phyloP scores from a whole-genome alignment of 1,140 invertebrate genomes.

The Cydia pomonella region DNA sequence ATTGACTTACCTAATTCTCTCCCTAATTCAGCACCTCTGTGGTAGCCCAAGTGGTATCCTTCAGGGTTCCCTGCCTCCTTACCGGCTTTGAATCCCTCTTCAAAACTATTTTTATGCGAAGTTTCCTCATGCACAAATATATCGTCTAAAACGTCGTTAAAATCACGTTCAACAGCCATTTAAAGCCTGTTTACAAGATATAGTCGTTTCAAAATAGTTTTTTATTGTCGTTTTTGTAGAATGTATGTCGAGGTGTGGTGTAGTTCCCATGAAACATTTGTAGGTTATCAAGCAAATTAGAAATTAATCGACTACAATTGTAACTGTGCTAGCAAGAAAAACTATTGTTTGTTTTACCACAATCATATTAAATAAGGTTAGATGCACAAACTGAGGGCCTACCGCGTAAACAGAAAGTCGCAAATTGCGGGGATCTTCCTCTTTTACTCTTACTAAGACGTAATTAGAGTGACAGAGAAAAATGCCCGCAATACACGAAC shows the following conservation, averaged over 20 bases:
- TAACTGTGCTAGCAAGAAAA: neutral
- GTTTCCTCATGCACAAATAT: slow-evolving; percentile 83
- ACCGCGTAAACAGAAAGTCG: too few relatives aligned
- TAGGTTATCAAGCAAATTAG: neutral
- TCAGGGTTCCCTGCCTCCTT: slow-evolving; percentile 81
- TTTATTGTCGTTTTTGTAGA: neutral
- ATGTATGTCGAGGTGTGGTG: neutral
- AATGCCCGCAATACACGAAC: too few relatives aligned
- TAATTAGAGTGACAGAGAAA: too few relatives aligned
- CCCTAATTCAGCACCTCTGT: slow-evolving; percentile 84
- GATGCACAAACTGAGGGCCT: neutral
- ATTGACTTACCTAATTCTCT: slow-evolving; percentile 80
- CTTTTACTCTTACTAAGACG: too few relatives aligned
- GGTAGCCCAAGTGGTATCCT: slow-evolving; percentile 84
- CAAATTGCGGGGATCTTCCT: too few relatives aligned
- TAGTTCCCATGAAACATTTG: neutral
- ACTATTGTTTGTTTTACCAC: neutral
- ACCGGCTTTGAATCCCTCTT: slow-evolving; percentile 82
- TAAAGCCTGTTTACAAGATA: slow-evolving; percentile 39
- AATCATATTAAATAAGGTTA: neutral
- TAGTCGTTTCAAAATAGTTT: neutral
- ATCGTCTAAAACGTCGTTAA: slow-evolving; percentile 84
- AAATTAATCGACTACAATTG: neutral
- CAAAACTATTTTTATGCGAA: slow-evolving; percentile 79
- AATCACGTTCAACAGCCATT: slow-evolving; percentile 80